A percentile compares a stretch with the other conserved stretches of the same genome.
Evolutionary conservation across 1,140 invertebrate genomes (phyloP).

Genomic region (Steinernema feltiae): DNA sequence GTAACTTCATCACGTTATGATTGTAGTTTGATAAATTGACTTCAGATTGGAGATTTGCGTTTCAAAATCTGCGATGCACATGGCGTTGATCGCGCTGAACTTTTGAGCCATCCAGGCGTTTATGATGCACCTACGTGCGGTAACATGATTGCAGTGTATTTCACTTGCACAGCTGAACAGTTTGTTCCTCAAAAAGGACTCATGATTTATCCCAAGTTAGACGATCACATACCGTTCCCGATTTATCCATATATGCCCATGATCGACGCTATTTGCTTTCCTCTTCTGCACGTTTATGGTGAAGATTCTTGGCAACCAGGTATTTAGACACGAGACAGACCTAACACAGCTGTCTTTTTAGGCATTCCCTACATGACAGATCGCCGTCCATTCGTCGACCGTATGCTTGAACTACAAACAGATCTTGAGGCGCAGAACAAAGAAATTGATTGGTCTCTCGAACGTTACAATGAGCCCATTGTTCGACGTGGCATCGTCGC

Average conservation of each 20-base stretch:
- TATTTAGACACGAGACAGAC: background rate
- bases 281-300: background rate
- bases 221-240: background rate
- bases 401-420: background rate
- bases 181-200: background rate
- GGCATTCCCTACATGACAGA: background rate
- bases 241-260: background rate
- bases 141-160: background rate
- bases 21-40: background rate
- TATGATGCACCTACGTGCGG: background rate
- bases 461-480: background rate
- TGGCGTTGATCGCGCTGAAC: background rate
- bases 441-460: background rate
- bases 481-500: background rate
- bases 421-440: background rate
- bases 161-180: background rate
- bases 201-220: background rate
- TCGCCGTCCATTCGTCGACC: background rate
- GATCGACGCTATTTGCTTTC: background rate
- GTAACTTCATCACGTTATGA: background rate
- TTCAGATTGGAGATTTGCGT: background rate
- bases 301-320: constrained; percentile 5
- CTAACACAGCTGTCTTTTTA: background rate
- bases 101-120: constrained; percentile 2
- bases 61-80: background rate